These are phyloP conservation scores for Drosophila macrospina DNA, from an alignment of 2,888 invertebrate genomes.

Conservation along the genomic window DNA sequence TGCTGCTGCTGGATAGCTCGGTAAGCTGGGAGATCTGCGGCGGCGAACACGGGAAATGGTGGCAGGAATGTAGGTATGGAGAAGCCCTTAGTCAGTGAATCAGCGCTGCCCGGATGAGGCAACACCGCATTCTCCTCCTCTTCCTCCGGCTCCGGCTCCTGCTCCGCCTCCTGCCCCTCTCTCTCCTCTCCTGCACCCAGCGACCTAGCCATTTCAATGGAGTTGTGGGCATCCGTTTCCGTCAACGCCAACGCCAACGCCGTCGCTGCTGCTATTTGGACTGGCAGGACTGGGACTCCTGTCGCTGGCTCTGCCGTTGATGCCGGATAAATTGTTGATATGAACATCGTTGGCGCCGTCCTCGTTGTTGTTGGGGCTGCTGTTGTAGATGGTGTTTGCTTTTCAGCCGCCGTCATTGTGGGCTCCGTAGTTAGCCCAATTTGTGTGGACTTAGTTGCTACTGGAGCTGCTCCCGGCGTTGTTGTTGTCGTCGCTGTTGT, in stretches of 20 bases:
- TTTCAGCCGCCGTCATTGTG: constrained; percentile 35
- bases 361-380: constrained; percentile 13
- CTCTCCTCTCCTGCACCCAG: constrained; percentile 10
- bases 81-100: constrained; percentile 82
- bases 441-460: constrained; percentile 67
- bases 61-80: constrained; percentile 83
- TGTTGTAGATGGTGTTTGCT: constrained; percentile 35
- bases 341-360: constrained; percentile 53
- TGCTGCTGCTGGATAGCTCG: constrained; percentile 67
- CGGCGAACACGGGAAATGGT: constrained; percentile 81
- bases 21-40: constrained; percentile 81
- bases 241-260: constrained; percentile 14
- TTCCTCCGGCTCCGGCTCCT: constrained; percentile 3
- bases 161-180: not conserved
- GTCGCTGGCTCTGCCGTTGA: constrained; percentile 39
- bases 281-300: constrained; percentile 21
- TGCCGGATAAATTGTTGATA: constrained; percentile 72
- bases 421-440: constrained; percentile 69
- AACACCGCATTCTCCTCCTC: constrained; percentile 26
- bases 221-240: constrained; percentile 74
- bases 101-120: constrained; percentile 69
- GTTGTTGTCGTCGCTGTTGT: not conserved
- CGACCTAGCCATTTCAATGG: constrained; percentile 59
- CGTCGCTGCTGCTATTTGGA: constrained; percentile 15
- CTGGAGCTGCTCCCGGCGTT: constrained; percentile 18